Percentiles rank a stretch among this genome's conserved stretches.
These are phyloP conservation scores for Kryptopterus vitreolus DNA, from an alignment of 2,797 vertebrate genomes.

Conservation along the genomic window DNA sequence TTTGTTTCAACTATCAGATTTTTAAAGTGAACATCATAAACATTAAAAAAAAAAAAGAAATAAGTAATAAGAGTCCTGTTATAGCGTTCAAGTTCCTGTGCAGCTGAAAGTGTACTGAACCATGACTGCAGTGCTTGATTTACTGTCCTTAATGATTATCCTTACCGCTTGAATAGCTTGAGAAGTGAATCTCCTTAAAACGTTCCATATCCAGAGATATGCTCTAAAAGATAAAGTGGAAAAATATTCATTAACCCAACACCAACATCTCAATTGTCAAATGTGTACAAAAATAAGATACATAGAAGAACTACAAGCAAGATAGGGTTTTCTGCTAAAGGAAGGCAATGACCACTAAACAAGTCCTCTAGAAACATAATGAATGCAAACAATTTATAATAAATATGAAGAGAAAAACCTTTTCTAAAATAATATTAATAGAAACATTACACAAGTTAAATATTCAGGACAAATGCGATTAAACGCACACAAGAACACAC, in stretches of 20 bases:
- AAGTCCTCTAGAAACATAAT: background rate
- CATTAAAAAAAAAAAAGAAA: too few species aligned
- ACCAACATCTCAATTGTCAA: background rate
- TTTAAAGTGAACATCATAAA: background rate
- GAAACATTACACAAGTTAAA: background rate
- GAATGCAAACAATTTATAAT: background rate
- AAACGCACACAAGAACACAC: too few species aligned
- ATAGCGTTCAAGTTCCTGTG: background rate
- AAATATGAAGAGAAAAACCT: background rate
- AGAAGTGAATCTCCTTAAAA: conserved; percentile 14
- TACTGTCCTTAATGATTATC: background rate
- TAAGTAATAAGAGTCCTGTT: background rate
- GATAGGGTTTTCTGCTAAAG: background rate
- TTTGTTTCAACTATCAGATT: background rate
- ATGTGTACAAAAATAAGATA: background rate
- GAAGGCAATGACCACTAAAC: background rate
- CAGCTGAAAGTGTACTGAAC: background rate
- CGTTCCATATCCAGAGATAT: conserved; percentile 9
- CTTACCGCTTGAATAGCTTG: conserved; percentile 27
- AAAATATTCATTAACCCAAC: background rate
- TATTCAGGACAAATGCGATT: background rate
- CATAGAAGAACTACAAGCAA: too few species aligned
- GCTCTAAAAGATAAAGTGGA: background rate
- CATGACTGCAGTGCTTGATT: background rate
- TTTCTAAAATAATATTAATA: background rate